Percentiles rank a stretch among this genome's conserved stretches.
These are phyloP conservation scores for Menidia menidia DNA, from an alignment of 2,797 vertebrate genomes.

Conservation along the genomic window DNA sequence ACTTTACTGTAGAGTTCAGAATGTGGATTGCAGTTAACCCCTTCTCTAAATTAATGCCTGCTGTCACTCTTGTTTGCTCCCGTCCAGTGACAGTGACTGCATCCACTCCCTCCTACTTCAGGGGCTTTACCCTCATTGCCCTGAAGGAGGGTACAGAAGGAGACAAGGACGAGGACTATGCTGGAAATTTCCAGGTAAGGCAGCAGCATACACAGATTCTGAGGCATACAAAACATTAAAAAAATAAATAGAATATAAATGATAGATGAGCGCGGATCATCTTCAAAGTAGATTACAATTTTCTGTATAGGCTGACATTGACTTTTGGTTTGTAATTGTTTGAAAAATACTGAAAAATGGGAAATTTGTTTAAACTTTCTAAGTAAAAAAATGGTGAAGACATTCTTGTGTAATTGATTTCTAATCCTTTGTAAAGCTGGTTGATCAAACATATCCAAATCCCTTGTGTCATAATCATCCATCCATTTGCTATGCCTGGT, in stretches of 20 bases:
- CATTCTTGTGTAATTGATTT: background rate
- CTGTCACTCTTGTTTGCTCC: conserved; percentile 38
- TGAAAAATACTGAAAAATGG: conserved; percentile 22
- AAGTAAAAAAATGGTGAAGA: background rate
- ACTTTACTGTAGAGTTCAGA: background rate
- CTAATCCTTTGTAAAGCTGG: background rate
- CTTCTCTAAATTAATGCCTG: conserved; percentile 29
- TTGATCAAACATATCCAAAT: no score
- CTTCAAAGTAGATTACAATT: background rate
- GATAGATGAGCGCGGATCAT: background rate
- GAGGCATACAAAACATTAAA: background rate
- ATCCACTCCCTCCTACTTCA: conserved; percentile 92
- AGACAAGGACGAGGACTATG: conserved; percentile 94
- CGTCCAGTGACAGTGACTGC: conserved; percentile 90
- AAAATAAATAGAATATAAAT: no score
- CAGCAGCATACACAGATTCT: background rate
- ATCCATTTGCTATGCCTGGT: no score
- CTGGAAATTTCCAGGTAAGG: conserved; percentile 93
- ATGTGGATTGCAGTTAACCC: background rate
- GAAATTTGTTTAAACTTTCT: conserved; percentile 11
- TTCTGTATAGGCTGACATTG: conserved; percentile 2
- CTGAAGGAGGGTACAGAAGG: conserved; percentile 92
- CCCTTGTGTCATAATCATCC: no score
- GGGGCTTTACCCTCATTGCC: conserved; percentile 95
- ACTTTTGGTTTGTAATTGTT: conserved; percentile 29